Percentiles rank a stretch among this genome's conserved stretches.
These are phyloP conservation scores for Xerus rutilus DNA, from an alignment of 2,797 vertebrate species.

Conservation along the genomic window DNA sequence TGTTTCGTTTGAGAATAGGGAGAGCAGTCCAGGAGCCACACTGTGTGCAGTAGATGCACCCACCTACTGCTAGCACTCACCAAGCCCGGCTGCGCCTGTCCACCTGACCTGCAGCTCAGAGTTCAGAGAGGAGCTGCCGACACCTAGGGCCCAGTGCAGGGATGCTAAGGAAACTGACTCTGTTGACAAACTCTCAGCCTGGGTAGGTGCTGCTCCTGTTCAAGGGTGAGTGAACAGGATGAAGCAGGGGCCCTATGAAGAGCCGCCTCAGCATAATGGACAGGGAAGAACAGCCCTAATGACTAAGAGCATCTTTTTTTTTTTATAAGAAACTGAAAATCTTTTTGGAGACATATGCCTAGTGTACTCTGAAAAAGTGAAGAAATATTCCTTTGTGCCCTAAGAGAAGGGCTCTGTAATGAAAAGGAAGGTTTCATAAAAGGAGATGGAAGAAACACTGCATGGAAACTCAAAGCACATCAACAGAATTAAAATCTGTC, in stretches of 20 bases:
- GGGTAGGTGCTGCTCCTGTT: background rate
- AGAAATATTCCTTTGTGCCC: background rate
- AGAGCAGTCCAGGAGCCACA: background rate
- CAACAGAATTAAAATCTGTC: background rate
- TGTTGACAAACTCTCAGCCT: background rate
- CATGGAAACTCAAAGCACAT: background rate
- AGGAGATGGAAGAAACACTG: background rate
- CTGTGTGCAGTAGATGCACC: background rate
- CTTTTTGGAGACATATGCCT: background rate
- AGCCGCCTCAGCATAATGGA: background rate
- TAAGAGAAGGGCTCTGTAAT: background rate
- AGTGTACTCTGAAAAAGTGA: background rate
- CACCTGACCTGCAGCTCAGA: background rate
- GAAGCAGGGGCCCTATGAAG: background rate
- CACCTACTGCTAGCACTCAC: background rate
- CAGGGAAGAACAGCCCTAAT: background rate
- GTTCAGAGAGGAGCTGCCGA: background rate
- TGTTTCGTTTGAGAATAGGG: background rate
- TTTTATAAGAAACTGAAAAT: background rate
- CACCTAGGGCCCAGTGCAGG: background rate
- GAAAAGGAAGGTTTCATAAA: background rate
- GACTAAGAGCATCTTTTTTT: background rate
- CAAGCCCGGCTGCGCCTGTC: background rate
- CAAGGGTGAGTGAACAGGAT: background rate
- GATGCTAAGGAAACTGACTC: background rate